These are phyloP conservation scores for Catostylus mosaicus DNA, from an alignment of 30 jellyfish, hydroid and myxozoan species.

Conservation along the genomic window DNA sequence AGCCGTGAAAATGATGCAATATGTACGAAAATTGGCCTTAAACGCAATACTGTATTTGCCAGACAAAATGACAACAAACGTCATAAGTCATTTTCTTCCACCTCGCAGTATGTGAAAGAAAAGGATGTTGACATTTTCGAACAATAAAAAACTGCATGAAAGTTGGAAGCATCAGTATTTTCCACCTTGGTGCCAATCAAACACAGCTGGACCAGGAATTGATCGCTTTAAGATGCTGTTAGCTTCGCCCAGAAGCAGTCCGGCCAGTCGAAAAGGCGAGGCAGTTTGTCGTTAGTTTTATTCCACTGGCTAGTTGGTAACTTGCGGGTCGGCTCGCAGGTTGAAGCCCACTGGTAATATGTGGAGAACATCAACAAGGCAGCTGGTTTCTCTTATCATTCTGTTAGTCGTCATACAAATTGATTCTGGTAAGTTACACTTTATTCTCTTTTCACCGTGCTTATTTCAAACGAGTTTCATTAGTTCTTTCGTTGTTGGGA, in stretches of 20 bases:
- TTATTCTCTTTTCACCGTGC: too few relatives aligned
- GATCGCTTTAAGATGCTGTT: constrained; percentile 12
- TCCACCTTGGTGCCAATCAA: constrained; percentile 40
- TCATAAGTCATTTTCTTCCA: not conserved
- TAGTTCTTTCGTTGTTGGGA: too few relatives aligned
- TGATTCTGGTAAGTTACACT: constrained; percentile 11
- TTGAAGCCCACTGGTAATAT: constrained; percentile 43
- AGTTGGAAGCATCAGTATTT: not conserved
- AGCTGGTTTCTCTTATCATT: not conserved
- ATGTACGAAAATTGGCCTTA: too few relatives aligned
- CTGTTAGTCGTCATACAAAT: not conserved
- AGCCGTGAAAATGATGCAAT: too few relatives aligned
- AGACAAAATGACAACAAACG: too few relatives aligned
- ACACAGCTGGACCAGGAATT: constrained; percentile 24
- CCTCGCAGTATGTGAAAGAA: not conserved
- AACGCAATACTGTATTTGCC: too few relatives aligned
- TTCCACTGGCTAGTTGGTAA: constrained; percentile 54
- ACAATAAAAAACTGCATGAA: not conserved
- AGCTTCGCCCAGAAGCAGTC: not conserved
- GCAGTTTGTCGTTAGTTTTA: not conserved
- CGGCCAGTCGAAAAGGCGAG: constrained; percentile 16
- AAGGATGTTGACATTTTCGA: not conserved
- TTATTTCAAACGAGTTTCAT: too few relatives aligned
- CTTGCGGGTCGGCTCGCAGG: constrained; percentile 48
- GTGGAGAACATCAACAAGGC: constrained; percentile 25